Percentiles rank a stretch among this genome's conserved stretches.
phyloP scores from a whole-genome alignment of 92 coral and sea anemone species.

The Zoanthus solanderi region DNA sequence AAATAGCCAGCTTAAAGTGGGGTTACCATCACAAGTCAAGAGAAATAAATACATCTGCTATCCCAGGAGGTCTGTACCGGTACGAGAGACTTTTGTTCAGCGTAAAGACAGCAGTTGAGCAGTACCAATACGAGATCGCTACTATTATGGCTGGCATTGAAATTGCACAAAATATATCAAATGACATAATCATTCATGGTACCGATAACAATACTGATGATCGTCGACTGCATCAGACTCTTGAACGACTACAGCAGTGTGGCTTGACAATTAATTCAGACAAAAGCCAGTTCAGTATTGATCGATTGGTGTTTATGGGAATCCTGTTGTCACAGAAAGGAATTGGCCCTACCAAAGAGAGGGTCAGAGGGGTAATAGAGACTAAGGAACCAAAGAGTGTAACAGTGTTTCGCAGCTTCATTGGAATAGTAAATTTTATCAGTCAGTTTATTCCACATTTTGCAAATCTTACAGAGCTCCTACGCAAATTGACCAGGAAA shows the following conservation, averaged over 20 bases:
- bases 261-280: constrained; percentile 20
- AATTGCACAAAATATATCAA: neutral
- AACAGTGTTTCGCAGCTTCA: too few relatives aligned
- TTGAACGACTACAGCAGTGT: neutral
- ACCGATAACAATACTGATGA: neutral
- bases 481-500: too few relatives aligned
- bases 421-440: too few relatives aligned
- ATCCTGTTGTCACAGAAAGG: too few relatives aligned
- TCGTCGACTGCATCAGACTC: neutral
- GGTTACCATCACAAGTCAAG: neutral
- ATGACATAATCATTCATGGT: neutral
- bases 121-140: neutral
- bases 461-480: too few relatives aligned
- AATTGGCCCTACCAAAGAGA: too few relatives aligned
- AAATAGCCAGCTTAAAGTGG: neutral
- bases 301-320: too few relatives aligned
- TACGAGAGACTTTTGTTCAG: neutral
- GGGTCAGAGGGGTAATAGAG: too few relatives aligned
- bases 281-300: neutral
- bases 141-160: neutral
- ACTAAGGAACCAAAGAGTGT: too few relatives aligned
- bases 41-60: neutral
- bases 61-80: neutral
- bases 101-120: neutral
- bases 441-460: too few relatives aligned